phyloP scores from a whole-genome alignment of 2,888 invertebrate genomes.

The Baccha elongata region DNA sequence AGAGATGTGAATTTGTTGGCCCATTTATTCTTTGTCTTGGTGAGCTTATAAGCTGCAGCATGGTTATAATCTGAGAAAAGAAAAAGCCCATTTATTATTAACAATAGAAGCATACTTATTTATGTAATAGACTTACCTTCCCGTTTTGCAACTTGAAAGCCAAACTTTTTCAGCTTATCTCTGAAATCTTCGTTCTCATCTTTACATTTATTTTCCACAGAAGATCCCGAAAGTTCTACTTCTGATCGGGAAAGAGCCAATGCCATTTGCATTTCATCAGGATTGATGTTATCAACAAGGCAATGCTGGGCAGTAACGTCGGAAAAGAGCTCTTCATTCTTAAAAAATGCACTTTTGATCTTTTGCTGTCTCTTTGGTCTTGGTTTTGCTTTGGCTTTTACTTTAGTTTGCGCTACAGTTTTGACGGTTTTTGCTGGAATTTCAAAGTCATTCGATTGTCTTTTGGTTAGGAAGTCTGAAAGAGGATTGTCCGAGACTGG shows the following conservation, averaged over 20 bases:
- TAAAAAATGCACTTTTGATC: slow-evolving; percentile 79
- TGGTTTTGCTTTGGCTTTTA: slow-evolving; percentile 46
- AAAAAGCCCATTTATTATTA: background rate
- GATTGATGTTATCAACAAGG: slow-evolving; percentile 84
- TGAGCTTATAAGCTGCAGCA: slow-evolving; percentile 75
- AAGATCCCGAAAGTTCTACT: slow-evolving; percentile 75
- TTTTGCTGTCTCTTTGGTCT: slow-evolving; percentile 77
- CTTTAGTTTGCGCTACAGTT: slow-evolving; percentile 41
- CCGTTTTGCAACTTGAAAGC: slow-evolving; percentile 82
- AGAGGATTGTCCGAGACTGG: slow-evolving; percentile 1
- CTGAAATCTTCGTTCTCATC: slow-evolving; percentile 80
- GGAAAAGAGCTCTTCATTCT: slow-evolving; percentile 80
- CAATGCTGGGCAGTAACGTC: slow-evolving; percentile 80
- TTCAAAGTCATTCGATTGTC: slow-evolving; percentile 73
- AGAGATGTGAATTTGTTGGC: slow-evolving; percentile 80
- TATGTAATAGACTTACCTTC: slow-evolving; percentile 76
- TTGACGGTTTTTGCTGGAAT: slow-evolving; percentile 55
- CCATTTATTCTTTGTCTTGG: slow-evolving; percentile 78
- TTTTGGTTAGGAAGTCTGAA: slow-evolving; percentile 7
- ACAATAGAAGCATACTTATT: background rate
- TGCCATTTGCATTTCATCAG: slow-evolving; percentile 87
- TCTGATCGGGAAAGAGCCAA: slow-evolving; percentile 86
- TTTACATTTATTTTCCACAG: slow-evolving; percentile 56
- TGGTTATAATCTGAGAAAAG: slow-evolving; percentile 77
- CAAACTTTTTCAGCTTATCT: slow-evolving; percentile 85